Percentiles rank a stretch among this genome's conserved stretches.
Conservation (phyloP, 2,888 invertebrate genomes). For the Cheilosia scutellata region DNA sequence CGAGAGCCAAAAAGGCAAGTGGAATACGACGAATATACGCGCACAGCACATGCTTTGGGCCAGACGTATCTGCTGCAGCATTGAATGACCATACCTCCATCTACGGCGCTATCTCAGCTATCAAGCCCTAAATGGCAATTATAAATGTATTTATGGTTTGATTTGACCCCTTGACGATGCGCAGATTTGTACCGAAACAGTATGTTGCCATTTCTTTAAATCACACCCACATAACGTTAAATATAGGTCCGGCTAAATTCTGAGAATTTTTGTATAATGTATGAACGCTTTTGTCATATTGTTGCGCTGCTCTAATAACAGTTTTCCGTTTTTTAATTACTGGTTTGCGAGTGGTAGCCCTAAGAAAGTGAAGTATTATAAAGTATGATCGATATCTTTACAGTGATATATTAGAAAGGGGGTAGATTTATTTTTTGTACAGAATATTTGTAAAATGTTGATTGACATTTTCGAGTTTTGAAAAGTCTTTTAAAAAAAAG, state of each 20-base stretch:
- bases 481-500: no score
- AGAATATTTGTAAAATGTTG: no score
- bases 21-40: constrained; percentile 25
- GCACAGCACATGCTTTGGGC: constrained; percentile 2
- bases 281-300: constrained; percentile 46
- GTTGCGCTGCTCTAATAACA: constrained; percentile 32
- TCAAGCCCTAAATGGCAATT: constrained; percentile 71
- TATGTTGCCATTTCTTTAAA: constrained; percentile 57
- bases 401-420: background rate
- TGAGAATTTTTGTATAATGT: constrained; percentile 39
- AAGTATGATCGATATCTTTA: background rate
- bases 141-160: constrained; percentile 75
- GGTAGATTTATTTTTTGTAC: no score
- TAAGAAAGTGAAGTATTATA: background rate
- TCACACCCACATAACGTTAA: constrained; percentile 71
- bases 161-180: constrained; percentile 64
- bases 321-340: constrained; percentile 32
- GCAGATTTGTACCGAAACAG: constrained; percentile 21
- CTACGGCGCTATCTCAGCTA: constrained; percentile 57
- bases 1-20: constrained; percentile 41
- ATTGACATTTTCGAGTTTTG: no score
- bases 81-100: constrained; percentile 14
- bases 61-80: background rate
- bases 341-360: background rate
- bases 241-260: constrained; percentile 54